Evolutionary conservation across 2,888 invertebrate genomes (phyloP).

Genomic region (Zygaena filipendulae): DNA sequence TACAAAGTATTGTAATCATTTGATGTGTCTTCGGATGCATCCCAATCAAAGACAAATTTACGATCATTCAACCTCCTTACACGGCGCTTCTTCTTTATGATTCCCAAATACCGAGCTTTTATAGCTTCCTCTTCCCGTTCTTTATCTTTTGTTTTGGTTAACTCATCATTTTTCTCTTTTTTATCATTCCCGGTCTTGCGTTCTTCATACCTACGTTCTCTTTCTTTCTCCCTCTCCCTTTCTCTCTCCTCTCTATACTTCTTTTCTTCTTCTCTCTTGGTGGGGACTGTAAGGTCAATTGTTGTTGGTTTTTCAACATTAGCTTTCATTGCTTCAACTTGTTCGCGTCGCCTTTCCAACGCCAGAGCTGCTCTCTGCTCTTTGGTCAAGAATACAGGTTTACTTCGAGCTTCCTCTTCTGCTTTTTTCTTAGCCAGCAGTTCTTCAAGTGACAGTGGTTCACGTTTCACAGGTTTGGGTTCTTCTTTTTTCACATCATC

Average conservation of each 20-base stretch:
- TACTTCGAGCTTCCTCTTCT: constrained; percentile 93
- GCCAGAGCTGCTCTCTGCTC: constrained; percentile 94
- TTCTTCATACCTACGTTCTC: constrained; percentile 59
- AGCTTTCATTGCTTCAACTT: constrained; percentile 84
- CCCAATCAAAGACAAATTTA: constrained; percentile 99
- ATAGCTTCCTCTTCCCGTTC: constrained; percentile 96
- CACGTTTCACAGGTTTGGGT: constrained; percentile 56
- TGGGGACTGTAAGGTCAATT: constrained; percentile 60
- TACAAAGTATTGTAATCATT: constrained; percentile 97
- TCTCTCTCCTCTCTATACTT: constrained; percentile 50
- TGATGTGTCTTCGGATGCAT: constrained; percentile 98
- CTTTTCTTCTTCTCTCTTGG: constrained; percentile 54
- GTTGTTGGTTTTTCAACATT: constrained; percentile 63
- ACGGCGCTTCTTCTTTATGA: constrained; percentile 91
- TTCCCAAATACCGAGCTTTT: constrained; percentile 93
- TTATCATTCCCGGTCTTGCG: constrained; percentile 58
- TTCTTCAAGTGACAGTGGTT: constrained; percentile 96
- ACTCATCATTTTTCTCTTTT: constrained; percentile 63
- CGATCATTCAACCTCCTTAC: constrained; percentile 95
- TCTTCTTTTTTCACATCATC: constrained; percentile 43
- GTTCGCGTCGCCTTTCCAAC: constrained; percentile 86
- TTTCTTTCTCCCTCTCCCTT: constrained; percentile 51
- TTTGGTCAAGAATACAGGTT: constrained; percentile 97
- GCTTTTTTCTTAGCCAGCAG: constrained; percentile 95
- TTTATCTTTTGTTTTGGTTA: constrained; percentile 78